Percentiles rank a stretch among this genome's conserved stretches.
Conservation (phyloP, 1,140 invertebrate species). For the Brachionus asplanchnoidis region DNA sequence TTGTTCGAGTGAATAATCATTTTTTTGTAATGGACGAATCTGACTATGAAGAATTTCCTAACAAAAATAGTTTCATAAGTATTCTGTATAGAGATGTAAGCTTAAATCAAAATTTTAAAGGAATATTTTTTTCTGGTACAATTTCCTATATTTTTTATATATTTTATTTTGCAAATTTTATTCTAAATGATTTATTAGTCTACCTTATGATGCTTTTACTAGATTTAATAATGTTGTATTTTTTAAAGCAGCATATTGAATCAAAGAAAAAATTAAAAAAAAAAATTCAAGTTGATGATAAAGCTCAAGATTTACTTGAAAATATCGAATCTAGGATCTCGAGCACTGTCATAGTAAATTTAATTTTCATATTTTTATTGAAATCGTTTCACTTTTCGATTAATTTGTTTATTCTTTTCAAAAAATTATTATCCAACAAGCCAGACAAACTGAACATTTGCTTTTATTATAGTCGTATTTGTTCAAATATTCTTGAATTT, state of each 20-base stretch:
- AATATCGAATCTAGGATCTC: not conserved
- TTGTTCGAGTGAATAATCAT: not conserved
- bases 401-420: not conserved
- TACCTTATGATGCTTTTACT: not conserved
- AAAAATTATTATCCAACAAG: not conserved
- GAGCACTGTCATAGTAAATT: not conserved
- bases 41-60: not conserved
- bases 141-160: not conserved
- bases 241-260: not conserved
- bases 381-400: not conserved
- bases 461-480: not conserved
- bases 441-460: not conserved
- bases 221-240: not conserved
- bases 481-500: not conserved
- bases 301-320: not conserved
- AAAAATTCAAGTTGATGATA: not conserved
- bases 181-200: not conserved
- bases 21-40: not conserved
- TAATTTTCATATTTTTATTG: not conserved
- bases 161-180: not conserved
- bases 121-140: not conserved
- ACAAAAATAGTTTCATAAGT: conserved; percentile 8
- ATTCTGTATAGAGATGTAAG: not conserved
- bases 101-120: not conserved
- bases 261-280: not conserved